Percentiles rank a stretch among this genome's conserved stretches.
Evolutionary conservation across 2,797 vertebrate species (phyloP).

Genomic region (Avahi laniger): DNA sequence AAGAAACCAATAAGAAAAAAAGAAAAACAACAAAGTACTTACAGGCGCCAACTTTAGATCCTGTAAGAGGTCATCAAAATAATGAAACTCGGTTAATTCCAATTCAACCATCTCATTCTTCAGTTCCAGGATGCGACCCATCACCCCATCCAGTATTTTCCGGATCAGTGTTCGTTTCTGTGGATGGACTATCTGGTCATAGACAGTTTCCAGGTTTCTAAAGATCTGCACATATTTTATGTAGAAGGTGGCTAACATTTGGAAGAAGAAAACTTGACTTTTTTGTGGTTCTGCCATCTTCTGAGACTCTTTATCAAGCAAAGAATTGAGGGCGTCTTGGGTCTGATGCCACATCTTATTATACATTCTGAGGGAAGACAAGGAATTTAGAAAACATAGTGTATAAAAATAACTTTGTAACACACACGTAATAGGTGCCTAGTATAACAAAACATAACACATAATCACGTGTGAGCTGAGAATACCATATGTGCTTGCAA

Average conservation of each 20-base stretch:
- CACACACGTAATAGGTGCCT: fast-evolving
- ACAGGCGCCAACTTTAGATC: constrained; percentile 89
- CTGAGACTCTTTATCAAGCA: constrained; percentile 86
- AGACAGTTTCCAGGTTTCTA: constrained; percentile 83
- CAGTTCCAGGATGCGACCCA: constrained; percentile 90
- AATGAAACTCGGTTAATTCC: constrained; percentile 89
- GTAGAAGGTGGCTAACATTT: constrained; percentile 87
- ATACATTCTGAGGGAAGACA: constrained; percentile 83
- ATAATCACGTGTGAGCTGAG: fast-evolving
- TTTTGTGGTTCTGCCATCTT: constrained; percentile 77
- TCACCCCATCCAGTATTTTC: constrained; percentile 87
- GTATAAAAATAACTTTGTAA: background rate
- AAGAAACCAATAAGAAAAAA: background rate
- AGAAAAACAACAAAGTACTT: constrained; percentile 61
- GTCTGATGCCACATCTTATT: constrained; percentile 87
- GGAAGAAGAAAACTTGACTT: constrained; percentile 80
- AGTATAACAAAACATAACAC: background rate
- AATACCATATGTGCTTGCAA: fast-evolving
- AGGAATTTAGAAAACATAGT: background rate
- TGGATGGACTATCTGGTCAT: constrained; percentile 86
- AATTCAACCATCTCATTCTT: constrained; percentile 91
- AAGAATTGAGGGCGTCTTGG: constrained; percentile 84
- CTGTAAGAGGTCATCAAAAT: constrained; percentile 86
- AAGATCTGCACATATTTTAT: constrained; percentile 89
- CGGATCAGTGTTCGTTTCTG: constrained; percentile 87